Evolutionary conservation across 2,113 vertebrate genomes (phyloP), one percentile per base, ranked within the genome.

Genomic region (Leuciscus idus): DNA sequence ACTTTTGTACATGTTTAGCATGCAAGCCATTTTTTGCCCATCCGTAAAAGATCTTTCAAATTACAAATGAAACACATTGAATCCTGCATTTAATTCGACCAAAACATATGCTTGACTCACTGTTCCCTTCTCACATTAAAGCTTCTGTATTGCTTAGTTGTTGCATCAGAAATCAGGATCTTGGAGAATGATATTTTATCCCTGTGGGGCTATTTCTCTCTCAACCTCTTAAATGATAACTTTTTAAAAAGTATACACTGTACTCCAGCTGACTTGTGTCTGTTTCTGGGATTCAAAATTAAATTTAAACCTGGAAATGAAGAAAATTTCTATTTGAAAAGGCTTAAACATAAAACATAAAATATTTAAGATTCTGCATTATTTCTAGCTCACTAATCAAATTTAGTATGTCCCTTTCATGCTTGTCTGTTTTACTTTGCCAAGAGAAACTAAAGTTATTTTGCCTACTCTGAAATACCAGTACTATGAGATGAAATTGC

Each of bases 121-220:
- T 6, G n/a, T 36, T 70, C 33, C 33, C 46, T 12, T 26, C 48
- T n/a, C 80, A 83, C 23, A 64, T 11, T 77, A 81, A 81, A 81
- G 79, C 52, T 66, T 74, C 87, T 50, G 23, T 83, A 72, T 85
- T 88, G 62, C 87, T 50, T 23, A 64, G 64, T 23, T 75, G 61
- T 88, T 88, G 87, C 87, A 88, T 88, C 84, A 88, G 83, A 68
- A 48, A 21, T 55, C 75, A 57, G 52, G 30, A 82, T 86, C 21
- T 81, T 66, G 55, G 28, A 30, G 30, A 72, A 43, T 62, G 10
- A 61, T 23, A 28, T 76, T 66, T 23, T 15, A 46, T 72, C 66
- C 79, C 52, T 26, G 33, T 46, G 1, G 52, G 52, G 57, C 64
- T 70, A 70, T 70, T 72, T 81, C 52, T 36, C 52, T 68, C 85